Conservation (phyloP, 2,113 vertebrate species). For the Pterocles orientalis region DNA sequence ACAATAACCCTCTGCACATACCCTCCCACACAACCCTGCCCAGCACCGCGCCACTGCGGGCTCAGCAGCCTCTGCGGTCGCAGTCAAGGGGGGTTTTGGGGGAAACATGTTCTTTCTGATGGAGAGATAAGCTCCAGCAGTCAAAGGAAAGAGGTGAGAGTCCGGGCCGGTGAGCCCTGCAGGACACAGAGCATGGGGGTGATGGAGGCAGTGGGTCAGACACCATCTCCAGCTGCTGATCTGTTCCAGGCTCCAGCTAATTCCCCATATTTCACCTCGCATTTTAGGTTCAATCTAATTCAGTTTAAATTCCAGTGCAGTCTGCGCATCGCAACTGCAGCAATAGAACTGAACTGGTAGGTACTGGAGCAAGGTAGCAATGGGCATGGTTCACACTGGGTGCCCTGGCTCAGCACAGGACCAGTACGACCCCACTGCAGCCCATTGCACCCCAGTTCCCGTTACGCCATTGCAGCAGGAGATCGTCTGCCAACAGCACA, state of each 20-base stretch:
- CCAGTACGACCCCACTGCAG: accelerated
- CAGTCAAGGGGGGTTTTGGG: not conserved
- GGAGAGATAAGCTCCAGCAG: not conserved
- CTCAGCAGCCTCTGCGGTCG: not conserved
- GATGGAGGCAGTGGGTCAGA: not conserved
- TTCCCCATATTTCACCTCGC: not conserved
- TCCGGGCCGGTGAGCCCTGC: not conserved
- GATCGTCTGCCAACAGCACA: not conserved
- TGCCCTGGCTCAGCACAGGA: not conserved
- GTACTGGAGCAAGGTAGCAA: accelerated
- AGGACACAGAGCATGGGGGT: not conserved
- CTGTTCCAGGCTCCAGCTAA: not conserved
- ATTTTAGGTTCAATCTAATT: not conserved
- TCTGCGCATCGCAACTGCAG: not conserved
- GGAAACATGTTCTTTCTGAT: accelerated
- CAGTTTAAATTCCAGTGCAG: not conserved
- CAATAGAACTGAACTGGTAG: accelerated
- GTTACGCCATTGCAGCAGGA: accelerated
- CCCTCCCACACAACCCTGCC: not conserved
- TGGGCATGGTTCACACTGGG: accelerated
- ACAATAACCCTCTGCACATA: not conserved
- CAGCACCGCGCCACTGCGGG: accelerated
- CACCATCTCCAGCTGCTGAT: not conserved
- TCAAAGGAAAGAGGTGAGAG: not conserved
- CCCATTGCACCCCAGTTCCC: accelerated